Percentiles rank a stretch among this genome's conserved stretches.
Conservation (phyloP, 2,797 vertebrate genomes). For the Pteropus rufus region DNA sequence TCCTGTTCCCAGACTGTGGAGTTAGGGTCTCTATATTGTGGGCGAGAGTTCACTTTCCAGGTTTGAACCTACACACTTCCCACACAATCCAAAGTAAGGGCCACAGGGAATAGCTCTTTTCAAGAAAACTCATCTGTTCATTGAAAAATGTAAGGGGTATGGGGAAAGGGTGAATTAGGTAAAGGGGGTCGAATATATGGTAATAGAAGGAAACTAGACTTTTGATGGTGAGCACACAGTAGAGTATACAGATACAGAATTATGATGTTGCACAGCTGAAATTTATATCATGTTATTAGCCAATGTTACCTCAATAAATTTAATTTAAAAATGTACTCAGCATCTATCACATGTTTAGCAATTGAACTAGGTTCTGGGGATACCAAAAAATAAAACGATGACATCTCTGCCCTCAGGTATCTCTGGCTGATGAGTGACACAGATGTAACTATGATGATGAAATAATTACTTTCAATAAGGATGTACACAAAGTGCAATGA, state of each 20-base stretch:
- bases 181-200: background rate
- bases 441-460: background rate
- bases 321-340: background rate
- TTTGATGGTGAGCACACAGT: background rate
- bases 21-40: background rate
- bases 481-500: conserved; percentile 15
- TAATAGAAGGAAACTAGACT: background rate
- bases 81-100: conserved; percentile 34
- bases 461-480: conserved; percentile 41
- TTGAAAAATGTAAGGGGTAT: conserved; percentile 5
- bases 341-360: conserved; percentile 32
- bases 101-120: conserved; percentile 12
- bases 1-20: background rate
- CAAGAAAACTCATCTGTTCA: conserved; percentile 24
- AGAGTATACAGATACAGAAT: background rate
- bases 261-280: background rate
- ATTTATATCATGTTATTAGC: background rate
- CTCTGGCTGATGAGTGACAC: conserved; percentile 4
- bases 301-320: background rate
- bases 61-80: conserved; percentile 19
- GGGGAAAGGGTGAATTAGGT: background rate
- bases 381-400: conserved; percentile 45
- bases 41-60: background rate
- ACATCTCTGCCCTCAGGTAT: conserved; percentile 6
- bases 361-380: conserved; percentile 2